Base-by-base conservation (phyloP, 2,888 invertebrate genomes). In the Acholoe squamosa region DNA sequence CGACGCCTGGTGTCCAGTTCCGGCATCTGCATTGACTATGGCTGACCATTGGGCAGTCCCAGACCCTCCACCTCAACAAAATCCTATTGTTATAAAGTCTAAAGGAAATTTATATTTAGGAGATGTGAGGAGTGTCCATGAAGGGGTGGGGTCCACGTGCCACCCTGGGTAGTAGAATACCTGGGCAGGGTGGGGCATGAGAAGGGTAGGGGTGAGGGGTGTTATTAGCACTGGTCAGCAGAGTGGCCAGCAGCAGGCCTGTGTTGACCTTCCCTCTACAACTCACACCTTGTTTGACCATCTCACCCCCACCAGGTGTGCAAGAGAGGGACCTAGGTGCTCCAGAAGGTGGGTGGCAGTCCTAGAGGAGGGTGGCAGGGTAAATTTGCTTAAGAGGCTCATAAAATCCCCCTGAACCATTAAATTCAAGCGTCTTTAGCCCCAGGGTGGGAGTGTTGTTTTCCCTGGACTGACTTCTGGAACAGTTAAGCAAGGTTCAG, bases 201-300 rank as follows among this genome's bases (percentile, higher is more conserved):
- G 19, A 28, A 28, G 71, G 71, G 3, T 0, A 25, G 71, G 71
- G 7, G 67, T 12, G 67, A 28, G 71, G 28, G 61, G 71, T 28
- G 25, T 28, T 28, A 71, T 71, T 71, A 71, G 28, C 28, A n/a
- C 71, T 25, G 31, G 71, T 25, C 84, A 84, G 43, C 33, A 31
- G n/a, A 51, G 84, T 51, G 84, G 84, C 43, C 84, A 84, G 43
- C 61, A 19, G 61, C 43, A 34, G 77, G 25, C 22, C 84, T 22
- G 25, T 86, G 86, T 86, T 52, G 52, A 86, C 86, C 52, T 25
- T 10, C 5, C 52, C 28, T 54, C 86, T 86, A 28, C 14, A n/a
- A 77, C 33, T 77, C 77, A 77, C 77, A 28, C 84, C 84, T 19
- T 86, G 86, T 86, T 86, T 86, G 86, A 56, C 56, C 86, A 54